Base-by-base conservation (phyloP, 1,140 invertebrate genomes). In the Venturia canescens region DNA sequence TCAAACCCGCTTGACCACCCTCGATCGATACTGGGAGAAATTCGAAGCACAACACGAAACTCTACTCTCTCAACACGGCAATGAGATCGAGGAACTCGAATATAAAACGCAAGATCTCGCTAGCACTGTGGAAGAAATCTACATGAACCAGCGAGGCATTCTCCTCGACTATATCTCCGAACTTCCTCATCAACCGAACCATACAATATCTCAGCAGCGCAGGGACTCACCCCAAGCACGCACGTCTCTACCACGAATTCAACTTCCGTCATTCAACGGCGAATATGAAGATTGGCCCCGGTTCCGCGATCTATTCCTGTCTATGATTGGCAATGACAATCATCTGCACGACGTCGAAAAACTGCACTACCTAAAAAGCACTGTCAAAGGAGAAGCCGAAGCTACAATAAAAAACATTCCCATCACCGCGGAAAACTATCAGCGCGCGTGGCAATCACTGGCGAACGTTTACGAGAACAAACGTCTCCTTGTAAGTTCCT, bases 341-440 rank as follows among this genome's bases (percentile, higher is more conserved):
- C 31, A 34, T 34, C 26, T 80, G 0, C 11, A 21, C 0, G 6
- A n/a, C 11, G 18, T 75, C 2, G 29, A 75, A 21, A 66, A 53
- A 21, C 34, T 80, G 53, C 79, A 80, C 16, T 80, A 76, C 31
- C 57, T 80, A 11, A 80, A 80, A 18, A 38, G 50, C 16, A 75
- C 34, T 44, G 3, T 80, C 23, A 74, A 27, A 26, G 50, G 70
- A 1, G 69, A 53, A 31, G 70, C 79, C 9, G 34, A 6, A 3
- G 16, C 23, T 2, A 2, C 23, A 1, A 13, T 80, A 18, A 31
- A 13, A 21, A n/a, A 31, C 27, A 67, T 75, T 18, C 29, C 53
- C 11, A 18, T 53, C n/a, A 34, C 11, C 0, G 16, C 21, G 1
- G 79, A 80, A 11, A 75, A 80, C 31, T 80, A 60, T 26, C 16